These are phyloP conservation scores for Hypercompe scribonia DNA, from an alignment of 2,888 invertebrate genomes.

Conservation along the genomic window DNA sequence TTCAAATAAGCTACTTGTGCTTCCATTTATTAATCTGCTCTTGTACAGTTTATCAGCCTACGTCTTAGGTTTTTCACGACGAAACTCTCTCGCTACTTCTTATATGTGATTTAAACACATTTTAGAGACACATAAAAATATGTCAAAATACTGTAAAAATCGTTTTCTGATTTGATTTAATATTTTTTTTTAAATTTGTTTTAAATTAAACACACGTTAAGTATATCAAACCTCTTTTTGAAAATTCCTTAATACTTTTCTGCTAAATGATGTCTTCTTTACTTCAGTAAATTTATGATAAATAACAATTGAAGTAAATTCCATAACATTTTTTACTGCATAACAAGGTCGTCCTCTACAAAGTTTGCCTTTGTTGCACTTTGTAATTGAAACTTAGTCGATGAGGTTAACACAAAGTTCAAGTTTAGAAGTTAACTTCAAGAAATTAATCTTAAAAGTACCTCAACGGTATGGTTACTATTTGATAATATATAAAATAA, in stretches of 20 bases:
- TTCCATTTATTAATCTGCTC: too few species aligned
- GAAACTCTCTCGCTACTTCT: background rate
- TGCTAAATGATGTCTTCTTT: background rate
- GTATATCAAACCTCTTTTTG: too few species aligned
- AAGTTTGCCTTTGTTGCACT: background rate
- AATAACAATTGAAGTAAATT: background rate
- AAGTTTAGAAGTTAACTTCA: background rate
- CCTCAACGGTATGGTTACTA: background rate
- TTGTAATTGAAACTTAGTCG: background rate
- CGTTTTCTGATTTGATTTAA: too few species aligned
- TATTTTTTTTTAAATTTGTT: too few species aligned
- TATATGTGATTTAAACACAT: too few species aligned
- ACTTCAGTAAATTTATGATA: background rate
- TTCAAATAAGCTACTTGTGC: too few species aligned
- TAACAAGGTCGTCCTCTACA: background rate
- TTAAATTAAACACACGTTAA: too few species aligned
- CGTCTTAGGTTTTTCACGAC: background rate
- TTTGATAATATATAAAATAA: background rate
- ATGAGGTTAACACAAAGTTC: background rate
- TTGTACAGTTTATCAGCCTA: background rate
- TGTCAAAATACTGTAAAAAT: too few species aligned
- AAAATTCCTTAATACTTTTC: background rate
- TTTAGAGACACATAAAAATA: too few species aligned
- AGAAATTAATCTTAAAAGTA: background rate
- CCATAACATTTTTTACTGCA: background rate